Percentiles rank a stretch among this genome's conserved stretches.
Evolutionary conservation across 2,113 vertebrate species (phyloP).

Genomic region (Tragulus kanchil): DNA sequence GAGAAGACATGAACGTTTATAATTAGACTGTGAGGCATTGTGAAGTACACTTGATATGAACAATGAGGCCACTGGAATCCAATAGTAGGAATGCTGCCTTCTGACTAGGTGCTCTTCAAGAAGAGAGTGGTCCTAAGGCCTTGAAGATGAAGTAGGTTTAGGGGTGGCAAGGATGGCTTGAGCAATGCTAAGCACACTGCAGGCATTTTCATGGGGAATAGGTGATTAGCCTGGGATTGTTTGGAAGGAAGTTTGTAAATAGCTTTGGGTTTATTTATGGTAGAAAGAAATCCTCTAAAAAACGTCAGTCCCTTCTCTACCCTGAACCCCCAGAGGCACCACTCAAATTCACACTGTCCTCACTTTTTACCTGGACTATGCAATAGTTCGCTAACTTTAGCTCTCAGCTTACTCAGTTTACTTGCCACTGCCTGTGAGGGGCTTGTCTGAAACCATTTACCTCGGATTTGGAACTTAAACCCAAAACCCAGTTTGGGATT

Average conservation of each 20-base stretch:
- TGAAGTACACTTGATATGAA: not conserved
- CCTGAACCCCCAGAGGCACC: not conserved
- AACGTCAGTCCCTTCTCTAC: not conserved
- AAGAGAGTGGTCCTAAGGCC: not conserved
- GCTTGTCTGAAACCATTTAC: no score
- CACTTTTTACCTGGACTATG: not conserved
- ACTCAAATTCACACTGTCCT: not conserved
- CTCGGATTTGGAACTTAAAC: no score
- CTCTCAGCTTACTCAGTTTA: not conserved
- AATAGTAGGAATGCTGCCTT: not conserved
- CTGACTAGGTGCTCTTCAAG: not conserved
- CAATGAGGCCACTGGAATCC: not conserved
- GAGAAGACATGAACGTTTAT: not conserved
- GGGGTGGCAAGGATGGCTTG: not conserved
- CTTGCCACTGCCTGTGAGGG: not conserved
- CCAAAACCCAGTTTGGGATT: no score
- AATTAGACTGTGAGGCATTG: not conserved
- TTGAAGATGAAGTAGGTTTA: not conserved
- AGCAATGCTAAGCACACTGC: rapidly evolving
- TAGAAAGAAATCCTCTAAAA: not conserved
- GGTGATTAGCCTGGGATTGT: not conserved
- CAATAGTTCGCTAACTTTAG: not conserved
- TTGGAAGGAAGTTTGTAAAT: not conserved
- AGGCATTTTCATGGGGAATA: not conserved
- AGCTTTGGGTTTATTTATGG: not conserved